Evolutionary conservation across 2,113 vertebrate species (phyloP).

Genomic region (Passer domesticus): DNA sequence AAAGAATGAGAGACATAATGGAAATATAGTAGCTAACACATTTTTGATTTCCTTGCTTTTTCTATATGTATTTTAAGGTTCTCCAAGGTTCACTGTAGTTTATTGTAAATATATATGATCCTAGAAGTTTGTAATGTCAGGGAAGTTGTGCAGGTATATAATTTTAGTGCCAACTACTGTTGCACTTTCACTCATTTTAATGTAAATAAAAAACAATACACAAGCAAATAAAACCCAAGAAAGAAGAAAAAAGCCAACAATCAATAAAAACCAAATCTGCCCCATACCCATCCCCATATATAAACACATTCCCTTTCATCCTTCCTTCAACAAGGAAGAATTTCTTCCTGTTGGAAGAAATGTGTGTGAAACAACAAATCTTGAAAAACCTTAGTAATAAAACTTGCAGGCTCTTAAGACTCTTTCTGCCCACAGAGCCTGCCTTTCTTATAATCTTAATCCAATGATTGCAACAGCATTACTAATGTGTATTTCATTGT

Average conservation of each 20-base stretch:
- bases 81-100: neutral
- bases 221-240: neutral
- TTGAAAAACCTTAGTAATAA: neutral
- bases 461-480: neutral
- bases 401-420: neutral
- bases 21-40: neutral
- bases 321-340: neutral
- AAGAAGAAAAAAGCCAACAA: neutral
- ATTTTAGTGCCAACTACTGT: neutral
- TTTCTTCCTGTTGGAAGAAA: neutral
- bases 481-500: neutral
- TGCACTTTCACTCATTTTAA: neutral
- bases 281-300: rapidly evolving
- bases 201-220: neutral
- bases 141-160: neutral
- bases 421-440: neutral
- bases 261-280: neutral
- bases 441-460: neutral
- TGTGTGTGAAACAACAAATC: rapidly evolving
- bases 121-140: neutral
- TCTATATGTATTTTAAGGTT: neutral
- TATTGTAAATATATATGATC: neutral
- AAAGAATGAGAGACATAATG: neutral
- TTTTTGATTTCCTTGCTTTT: neutral
- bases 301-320: neutral